These are phyloP conservation scores for Pilophorus perplexus DNA, from an alignment of 2,888 invertebrate genomes.

Conservation along the genomic window DNA sequence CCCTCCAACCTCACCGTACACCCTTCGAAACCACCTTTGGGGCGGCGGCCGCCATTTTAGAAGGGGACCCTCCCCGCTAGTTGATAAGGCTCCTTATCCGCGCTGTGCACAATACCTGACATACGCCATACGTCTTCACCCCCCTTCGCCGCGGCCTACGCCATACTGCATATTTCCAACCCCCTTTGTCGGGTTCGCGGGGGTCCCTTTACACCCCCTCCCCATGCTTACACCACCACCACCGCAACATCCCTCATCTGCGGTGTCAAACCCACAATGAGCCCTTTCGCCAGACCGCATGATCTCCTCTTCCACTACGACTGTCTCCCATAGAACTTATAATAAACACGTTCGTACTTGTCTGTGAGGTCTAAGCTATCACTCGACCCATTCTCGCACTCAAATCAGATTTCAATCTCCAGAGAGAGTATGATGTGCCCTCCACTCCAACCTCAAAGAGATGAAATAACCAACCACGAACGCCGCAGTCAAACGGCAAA, in stretches of 20 bases:
- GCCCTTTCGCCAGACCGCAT: constrained; percentile 14
- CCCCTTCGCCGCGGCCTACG: neutral
- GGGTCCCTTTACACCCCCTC: constrained; percentile 50
- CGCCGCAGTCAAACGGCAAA: too few species aligned
- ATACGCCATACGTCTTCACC: constrained; percentile 32
- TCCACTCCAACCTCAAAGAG: too few species aligned
- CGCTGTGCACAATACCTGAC: constrained; percentile 32
- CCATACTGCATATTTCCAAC: constrained; percentile 41
- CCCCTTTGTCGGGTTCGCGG: too few species aligned
- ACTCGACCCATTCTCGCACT: neutral
- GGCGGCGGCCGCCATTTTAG: constrained; percentile 32
- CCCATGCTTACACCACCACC: constrained; percentile 7
- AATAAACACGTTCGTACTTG: too few species aligned
- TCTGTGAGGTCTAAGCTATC: too few species aligned
- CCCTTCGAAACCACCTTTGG: neutral
- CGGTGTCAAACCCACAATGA: constrained; percentile 6
- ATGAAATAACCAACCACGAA: too few species aligned
- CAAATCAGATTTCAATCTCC: too few species aligned
- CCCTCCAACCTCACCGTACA: neutral
- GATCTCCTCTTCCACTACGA: constrained; percentile 17
- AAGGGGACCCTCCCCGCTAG: constrained; percentile 16
- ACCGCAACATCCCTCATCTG: neutral
- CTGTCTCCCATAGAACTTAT: too few species aligned
- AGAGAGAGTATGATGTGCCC: too few species aligned
- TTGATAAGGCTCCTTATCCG: constrained; percentile 32